These are phyloP conservation scores for Ganaspis sp. DNA, from an alignment of 1,140 invertebrate genomes.

Conservation along the genomic window DNA sequence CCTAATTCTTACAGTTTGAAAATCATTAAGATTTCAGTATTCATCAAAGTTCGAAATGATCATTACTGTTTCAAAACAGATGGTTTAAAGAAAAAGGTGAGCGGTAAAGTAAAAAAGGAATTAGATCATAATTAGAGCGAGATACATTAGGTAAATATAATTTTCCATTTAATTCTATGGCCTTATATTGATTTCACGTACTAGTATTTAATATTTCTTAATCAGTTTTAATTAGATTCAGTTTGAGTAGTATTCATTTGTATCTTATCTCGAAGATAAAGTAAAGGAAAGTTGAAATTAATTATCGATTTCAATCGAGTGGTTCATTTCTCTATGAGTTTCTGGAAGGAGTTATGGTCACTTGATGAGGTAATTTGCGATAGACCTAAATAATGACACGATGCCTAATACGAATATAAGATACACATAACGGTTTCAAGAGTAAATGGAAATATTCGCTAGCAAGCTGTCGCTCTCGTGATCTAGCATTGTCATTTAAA, in stretches of 20 bases:
- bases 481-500: constrained; percentile 64
- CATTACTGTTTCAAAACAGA: too few species aligned
- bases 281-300: neutral
- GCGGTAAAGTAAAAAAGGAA: too few species aligned
- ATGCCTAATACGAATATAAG: constrained; percentile 48
- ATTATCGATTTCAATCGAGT: neutral
- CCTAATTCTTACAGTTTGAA: too few species aligned
- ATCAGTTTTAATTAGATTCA: too few species aligned
- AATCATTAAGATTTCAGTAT: too few species aligned
- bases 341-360: constrained; percentile 53
- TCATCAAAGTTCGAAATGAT: too few species aligned
- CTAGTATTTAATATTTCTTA: too few species aligned
- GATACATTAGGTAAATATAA: too few species aligned
- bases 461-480: constrained; percentile 69
- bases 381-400: constrained; percentile 59
- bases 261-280: neutral
- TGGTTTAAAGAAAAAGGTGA: too few species aligned
- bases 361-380: constrained; percentile 52
- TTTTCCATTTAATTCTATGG: too few species aligned
- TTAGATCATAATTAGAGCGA: too few species aligned
- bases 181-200: too few species aligned
- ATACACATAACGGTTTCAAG: constrained; percentile 68
- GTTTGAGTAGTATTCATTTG: neutral
- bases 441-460: constrained; percentile 72
- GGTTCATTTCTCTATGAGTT: constrained; percentile 40